These are phyloP conservation scores for Hydra vulgaris DNA, from an alignment of 30 jellyfish, hydroid and myxozoan genomes.

Conservation along the genomic window DNA sequence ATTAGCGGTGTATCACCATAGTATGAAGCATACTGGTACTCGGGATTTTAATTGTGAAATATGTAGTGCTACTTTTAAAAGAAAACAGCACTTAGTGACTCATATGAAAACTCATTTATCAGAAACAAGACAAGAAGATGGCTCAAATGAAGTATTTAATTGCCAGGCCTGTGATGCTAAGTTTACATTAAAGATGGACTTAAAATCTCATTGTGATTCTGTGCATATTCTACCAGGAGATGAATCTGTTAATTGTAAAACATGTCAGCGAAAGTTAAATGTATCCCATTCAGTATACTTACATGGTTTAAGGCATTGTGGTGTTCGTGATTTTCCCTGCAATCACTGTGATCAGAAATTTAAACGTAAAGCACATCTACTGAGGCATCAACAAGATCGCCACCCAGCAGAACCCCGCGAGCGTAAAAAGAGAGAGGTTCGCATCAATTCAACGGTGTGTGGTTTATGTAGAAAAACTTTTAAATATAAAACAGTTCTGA, in stretches of 20 bases:
- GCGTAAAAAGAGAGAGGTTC: constrained; percentile 30
- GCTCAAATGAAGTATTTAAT: constrained; percentile 15
- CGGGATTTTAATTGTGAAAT: constrained; percentile 31
- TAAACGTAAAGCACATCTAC: constrained; percentile 31
- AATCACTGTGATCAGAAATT: constrained; percentile 17
- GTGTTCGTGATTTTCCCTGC: constrained; percentile 28
- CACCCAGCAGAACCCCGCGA: constrained; percentile 33
- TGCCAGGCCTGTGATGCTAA: constrained; percentile 33
- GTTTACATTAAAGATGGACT: constrained; percentile 25
- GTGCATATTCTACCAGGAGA: constrained; percentile 27
- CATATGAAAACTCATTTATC: constrained; percentile 45
- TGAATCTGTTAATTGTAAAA: constrained; percentile 15
- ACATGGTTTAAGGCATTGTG: constrained; percentile 35
- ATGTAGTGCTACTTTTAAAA: constrained; percentile 24
- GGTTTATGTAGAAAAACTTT: constrained; percentile 22
- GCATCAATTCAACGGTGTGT: constrained; percentile 14
- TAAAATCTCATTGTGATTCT: constrained; percentile 27
- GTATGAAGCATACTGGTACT: constrained; percentile 44
- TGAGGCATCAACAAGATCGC: constrained; percentile 26
- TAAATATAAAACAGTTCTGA: constrained; percentile 23
- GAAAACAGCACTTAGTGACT: constrained; percentile 34
- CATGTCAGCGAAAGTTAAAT: constrained; percentile 23
- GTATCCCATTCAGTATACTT: constrained; percentile 28
- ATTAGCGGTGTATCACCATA: constrained; percentile 38
- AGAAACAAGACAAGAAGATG: constrained; percentile 21